A percentile compares a stretch with the other conserved stretches of the same genome.
phyloP scores from a whole-genome alignment of 2,797 vertebrate species.

The Galago senegalensis region DNA sequence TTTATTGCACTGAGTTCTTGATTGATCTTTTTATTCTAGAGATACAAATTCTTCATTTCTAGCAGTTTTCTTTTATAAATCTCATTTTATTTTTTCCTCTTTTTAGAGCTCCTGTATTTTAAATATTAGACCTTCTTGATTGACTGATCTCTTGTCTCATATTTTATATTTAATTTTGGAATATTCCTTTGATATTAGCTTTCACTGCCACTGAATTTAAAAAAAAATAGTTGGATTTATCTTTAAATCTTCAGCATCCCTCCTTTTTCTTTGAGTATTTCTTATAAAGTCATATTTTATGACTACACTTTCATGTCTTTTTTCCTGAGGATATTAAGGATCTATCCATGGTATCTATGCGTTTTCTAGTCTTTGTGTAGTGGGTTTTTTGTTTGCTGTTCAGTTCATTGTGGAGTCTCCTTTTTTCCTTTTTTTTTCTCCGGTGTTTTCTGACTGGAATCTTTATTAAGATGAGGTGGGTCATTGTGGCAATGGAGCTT shows the following conservation, averaged over 20 bases:
- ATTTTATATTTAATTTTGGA: conserved; percentile 26
- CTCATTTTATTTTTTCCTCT: background rate
- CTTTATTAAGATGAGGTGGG: background rate
- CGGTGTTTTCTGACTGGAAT: background rate
- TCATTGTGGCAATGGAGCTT: background rate
- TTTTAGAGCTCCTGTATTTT: background rate
- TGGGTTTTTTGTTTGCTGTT: background rate
- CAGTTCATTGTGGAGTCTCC: background rate
- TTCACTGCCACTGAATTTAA: background rate
- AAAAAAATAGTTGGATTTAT: background rate
- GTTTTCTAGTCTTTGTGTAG: background rate
- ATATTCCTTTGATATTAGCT: background rate
- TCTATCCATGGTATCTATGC: background rate
- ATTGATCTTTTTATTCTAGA: background rate
- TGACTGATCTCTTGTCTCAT: background rate
- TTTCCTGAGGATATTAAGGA: background rate
- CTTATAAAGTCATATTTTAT: background rate
- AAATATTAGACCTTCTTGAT: background rate
- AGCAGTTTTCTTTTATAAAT: background rate
- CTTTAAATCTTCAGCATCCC: background rate
- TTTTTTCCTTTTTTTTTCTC: background rate
- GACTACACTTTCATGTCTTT: background rate
- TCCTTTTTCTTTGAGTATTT: background rate
- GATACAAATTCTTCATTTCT: background rate
- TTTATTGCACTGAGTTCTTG: background rate